Evolutionary conservation across 2,888 invertebrate species (phyloP), one percentile per base, ranked within the genome.

Genomic region (Deilephila elpenor): DNA sequence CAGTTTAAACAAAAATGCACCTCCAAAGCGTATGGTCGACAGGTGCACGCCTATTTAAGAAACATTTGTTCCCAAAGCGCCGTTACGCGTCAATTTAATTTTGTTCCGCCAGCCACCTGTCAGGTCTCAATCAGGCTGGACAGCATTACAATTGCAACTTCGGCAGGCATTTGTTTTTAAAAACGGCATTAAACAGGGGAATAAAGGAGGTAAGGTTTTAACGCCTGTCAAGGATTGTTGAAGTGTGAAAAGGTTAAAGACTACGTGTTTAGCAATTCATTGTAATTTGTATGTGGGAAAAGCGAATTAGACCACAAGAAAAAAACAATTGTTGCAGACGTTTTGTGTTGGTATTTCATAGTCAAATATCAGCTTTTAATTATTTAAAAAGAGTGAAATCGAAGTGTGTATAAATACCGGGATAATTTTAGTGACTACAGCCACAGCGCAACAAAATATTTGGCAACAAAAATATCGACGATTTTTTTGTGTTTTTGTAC

Each of bases 91-190:
- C 76, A 82, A 83, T 83, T 84, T 82, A 83, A 76, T 73, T 74
- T 51, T 29, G 76, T 82, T 78, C 78, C 79, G 79, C 76, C 75
- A 74, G 56, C 77, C 87, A 88, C 84, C 86, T 88, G 87, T 80
- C 83, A 75, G 67, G 74, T 82, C 81, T 82, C 80, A 79, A 80
- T 82, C 79, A 76, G 4, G 6, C 51, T 51, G 44, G 67, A 67
- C 67, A 67, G 67, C 44, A 51, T 6, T 44, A 67, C 67, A 67
- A 67, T 44, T 67, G 25, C 44, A 2, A 56, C 14, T 44, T 14
- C 19, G 14, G 53, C n/a, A n/a, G 6, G n/a, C 56, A 7, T 5
- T 56, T 56, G 56, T 56, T 56, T 56, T 56, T 56, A 56, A 56
- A n/a, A 56, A 56, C 19, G 17, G 56, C n/a, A 56, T 19, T 19